Conservation (phyloP, 2,113 vertebrate genomes). For the Chaetodon auriga region DNA sequence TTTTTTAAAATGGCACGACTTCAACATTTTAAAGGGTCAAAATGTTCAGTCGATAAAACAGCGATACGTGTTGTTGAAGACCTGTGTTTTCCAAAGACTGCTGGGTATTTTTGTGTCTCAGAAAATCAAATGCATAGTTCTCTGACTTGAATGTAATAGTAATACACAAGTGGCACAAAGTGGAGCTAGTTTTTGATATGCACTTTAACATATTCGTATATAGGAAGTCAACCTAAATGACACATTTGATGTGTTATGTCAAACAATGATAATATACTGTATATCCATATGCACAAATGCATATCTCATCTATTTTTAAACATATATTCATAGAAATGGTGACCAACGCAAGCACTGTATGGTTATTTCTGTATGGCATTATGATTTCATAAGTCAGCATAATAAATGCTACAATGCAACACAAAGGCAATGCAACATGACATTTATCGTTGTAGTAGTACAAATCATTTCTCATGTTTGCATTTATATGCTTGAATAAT, state of each 20-base stretch:
- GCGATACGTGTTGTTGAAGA: no score
- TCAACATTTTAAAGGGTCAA: neutral
- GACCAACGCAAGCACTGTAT: neutral
- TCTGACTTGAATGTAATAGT: no score
- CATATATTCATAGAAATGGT: neutral
- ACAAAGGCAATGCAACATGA: neutral
- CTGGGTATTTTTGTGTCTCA: neutral
- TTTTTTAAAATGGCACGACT: neutral
- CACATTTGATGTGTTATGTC: neutral
- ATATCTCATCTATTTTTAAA: neutral
- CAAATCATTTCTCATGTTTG: neutral
- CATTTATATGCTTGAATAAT: constrained; percentile 21
- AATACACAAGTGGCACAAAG: neutral
- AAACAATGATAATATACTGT: neutral
- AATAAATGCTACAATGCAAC: neutral
- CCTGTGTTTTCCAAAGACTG: neutral
- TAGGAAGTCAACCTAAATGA: neutral
- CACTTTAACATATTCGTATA: neutral
- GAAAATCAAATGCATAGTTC: neutral
- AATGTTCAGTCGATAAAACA: neutral
- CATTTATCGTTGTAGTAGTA: neutral
- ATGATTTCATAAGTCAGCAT: neutral
- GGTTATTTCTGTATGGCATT: neutral
- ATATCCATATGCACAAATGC: no score
- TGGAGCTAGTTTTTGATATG: neutral